Evolutionary conservation across 2,888 invertebrate species (phyloP).

Genomic region (Pristionchus mayeri): DNA sequence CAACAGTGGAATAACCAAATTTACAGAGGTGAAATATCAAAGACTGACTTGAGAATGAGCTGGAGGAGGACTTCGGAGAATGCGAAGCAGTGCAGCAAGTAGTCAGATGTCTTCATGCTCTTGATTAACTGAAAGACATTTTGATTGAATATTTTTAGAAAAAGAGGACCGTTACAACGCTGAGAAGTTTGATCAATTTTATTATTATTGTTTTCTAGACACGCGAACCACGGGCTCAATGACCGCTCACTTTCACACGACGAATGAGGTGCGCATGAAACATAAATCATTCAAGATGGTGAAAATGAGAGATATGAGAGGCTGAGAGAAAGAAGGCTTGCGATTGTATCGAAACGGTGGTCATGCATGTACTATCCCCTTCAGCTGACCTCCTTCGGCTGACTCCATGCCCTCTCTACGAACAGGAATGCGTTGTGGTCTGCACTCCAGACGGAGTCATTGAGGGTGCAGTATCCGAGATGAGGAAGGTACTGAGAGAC

Average conservation of each 20-base stretch:
- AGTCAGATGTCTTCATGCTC: slow-evolving; percentile 65
- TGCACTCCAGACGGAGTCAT: slow-evolving; percentile 56
- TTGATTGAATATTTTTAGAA: not conserved
- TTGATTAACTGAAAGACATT: slow-evolving; percentile 62
- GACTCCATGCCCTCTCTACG: slow-evolving; percentile 66
- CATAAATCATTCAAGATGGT: no score
- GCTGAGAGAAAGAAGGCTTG: no score
- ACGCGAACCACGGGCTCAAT: no score
- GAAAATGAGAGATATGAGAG: no score
- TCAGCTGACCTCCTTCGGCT: slow-evolving; percentile 61
- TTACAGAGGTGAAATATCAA: not conserved
- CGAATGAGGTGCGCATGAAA: no score
- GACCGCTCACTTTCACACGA: no score
- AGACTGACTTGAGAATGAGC: slow-evolving; percentile 59
- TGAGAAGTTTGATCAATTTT: no score
- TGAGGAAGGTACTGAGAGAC: slow-evolving; percentile 35
- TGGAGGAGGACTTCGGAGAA: slow-evolving; percentile 67
- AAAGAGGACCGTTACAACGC: no score
- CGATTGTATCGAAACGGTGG: no score
- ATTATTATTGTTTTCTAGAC: no score
- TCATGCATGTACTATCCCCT: no score
- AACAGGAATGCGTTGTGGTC: slow-evolving; percentile 65
- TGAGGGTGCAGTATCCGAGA: slow-evolving; percentile 43
- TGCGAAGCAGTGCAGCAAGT: slow-evolving; percentile 65
- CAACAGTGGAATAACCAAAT: no score